Percentiles rank a stretch among this genome's conserved stretches.
Evolutionary conservation across 2,113 vertebrate genomes (phyloP).

Genomic region (Odocoileus virginianus): DNA sequence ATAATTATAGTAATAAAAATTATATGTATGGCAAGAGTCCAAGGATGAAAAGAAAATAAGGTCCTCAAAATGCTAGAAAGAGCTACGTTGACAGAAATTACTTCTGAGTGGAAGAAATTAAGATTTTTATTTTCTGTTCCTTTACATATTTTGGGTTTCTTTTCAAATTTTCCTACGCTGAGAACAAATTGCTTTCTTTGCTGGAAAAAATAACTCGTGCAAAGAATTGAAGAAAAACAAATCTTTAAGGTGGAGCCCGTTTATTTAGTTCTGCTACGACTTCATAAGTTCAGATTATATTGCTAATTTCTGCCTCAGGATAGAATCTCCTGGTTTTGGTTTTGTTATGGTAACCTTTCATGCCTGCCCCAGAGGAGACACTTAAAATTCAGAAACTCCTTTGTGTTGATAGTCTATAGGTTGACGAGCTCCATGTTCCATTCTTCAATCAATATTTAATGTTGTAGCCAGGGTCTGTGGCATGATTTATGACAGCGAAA

Average conservation of each 20-base stretch:
- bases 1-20: neutral
- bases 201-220: neutral
- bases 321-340: neutral
- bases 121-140: neutral
- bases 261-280: neutral
- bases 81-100: neutral
- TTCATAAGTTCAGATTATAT: neutral
- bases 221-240: neutral
- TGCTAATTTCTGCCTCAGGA: neutral
- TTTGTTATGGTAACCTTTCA: neutral
- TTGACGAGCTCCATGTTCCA: neutral
- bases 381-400: neutral
- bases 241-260: neutral
- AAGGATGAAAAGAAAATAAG: neutral
- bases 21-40: neutral
- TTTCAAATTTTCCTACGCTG: neutral
- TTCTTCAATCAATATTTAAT: neutral
- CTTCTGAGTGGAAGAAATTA: neutral
- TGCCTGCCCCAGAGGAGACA: neutral
- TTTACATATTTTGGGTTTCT: neutral
- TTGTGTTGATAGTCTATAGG: neutral
- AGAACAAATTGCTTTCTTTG: neutral
- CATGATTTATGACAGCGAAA: neutral
- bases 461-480: neutral
- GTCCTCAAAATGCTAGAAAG: neutral